phyloP scores from a whole-genome alignment of 2,113 vertebrate species.

The Cephalopholis sonnerati region DNA sequence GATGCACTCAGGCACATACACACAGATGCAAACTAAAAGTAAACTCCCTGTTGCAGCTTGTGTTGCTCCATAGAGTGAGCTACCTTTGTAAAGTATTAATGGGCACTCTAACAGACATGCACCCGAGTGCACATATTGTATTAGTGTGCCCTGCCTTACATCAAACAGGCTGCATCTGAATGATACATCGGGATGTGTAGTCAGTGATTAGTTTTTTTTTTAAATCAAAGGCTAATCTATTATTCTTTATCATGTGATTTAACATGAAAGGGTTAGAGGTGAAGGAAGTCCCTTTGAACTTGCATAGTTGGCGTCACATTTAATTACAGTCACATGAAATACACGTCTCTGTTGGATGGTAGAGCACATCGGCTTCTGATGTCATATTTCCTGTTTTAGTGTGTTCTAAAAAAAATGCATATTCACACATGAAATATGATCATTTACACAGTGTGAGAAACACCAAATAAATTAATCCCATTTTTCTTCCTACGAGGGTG shows the following conservation, averaged over 20 bases:
- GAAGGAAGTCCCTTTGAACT: constrained; percentile 28
- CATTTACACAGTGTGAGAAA: not conserved
- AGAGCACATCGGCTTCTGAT: not conserved
- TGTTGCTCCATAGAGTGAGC: constrained; percentile 33
- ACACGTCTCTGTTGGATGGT: not conserved
- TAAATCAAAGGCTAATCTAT: constrained; percentile 31
- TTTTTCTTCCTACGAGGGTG: not conserved
- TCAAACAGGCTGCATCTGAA: constrained; percentile 42
- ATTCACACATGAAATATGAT: not conserved
- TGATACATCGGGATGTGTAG: constrained; percentile 30
- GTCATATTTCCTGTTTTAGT: not conserved
- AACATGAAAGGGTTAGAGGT: constrained; percentile 40
- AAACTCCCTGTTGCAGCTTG: constrained; percentile 26
- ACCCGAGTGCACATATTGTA: constrained; percentile 53
- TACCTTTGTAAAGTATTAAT: constrained; percentile 75
- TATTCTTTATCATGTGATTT: constrained; percentile 24
- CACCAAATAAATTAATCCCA: not conserved
- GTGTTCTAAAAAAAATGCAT: not conserved
- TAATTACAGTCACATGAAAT: constrained; percentile 19
- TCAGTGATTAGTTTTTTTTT: constrained; percentile 15
- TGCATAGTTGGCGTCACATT: not conserved
- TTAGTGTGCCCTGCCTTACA: constrained; percentile 24
- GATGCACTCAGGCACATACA: not conserved
- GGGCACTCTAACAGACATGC: constrained; percentile 36
- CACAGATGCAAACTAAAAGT: constrained; percentile 23